A percentile compares a stretch with the other conserved stretches of the same genome.
Conservation (phyloP, 2,797 vertebrate species). For the Chrysocyon brachyurus region DNA sequence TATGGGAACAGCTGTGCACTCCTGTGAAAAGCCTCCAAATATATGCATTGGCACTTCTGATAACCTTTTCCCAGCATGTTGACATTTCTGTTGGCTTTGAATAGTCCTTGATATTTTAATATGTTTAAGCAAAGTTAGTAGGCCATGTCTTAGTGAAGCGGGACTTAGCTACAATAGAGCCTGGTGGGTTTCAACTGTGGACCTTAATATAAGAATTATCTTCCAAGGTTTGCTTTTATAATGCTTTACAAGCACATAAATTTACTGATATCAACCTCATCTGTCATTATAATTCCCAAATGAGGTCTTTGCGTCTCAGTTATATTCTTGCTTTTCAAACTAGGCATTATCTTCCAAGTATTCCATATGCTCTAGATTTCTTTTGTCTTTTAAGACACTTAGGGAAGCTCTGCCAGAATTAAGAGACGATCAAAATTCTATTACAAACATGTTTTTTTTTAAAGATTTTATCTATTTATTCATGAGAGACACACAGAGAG, state of each 20-base stretch:
- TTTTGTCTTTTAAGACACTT: slow-evolving; percentile 45
- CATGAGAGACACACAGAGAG: no score
- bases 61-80: slow-evolving; percentile 24
- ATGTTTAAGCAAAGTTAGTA: slow-evolving; percentile 44
- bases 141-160: slow-evolving; percentile 24
- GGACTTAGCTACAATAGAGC: neutral
- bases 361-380: slow-evolving; percentile 25
- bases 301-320: slow-evolving; percentile 26
- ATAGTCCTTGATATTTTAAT: slow-evolving; percentile 49
- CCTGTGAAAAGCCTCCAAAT: slow-evolving; percentile 23
- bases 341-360: slow-evolving; percentile 57
- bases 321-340: slow-evolving; percentile 49
- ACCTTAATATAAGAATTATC: slow-evolving; percentile 31
- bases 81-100: slow-evolving; percentile 63
- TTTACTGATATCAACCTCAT: slow-evolving; percentile 60
- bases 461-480: no score
- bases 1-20: neutral
- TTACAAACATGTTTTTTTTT: neutral
- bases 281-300: slow-evolving; percentile 50
- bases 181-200: slow-evolving; percentile 30
- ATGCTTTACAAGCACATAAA: slow-evolving; percentile 40
- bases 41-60: slow-evolving; percentile 33
- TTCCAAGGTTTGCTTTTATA: slow-evolving; percentile 51
- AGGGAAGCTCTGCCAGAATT: slow-evolving; percentile 45
- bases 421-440: slow-evolving; percentile 1